A percentile compares a stretch with the other conserved stretches of the same genome.
Conservation (phyloP, 2,113 vertebrate genomes). For the Coptodon rendalli region DNA sequence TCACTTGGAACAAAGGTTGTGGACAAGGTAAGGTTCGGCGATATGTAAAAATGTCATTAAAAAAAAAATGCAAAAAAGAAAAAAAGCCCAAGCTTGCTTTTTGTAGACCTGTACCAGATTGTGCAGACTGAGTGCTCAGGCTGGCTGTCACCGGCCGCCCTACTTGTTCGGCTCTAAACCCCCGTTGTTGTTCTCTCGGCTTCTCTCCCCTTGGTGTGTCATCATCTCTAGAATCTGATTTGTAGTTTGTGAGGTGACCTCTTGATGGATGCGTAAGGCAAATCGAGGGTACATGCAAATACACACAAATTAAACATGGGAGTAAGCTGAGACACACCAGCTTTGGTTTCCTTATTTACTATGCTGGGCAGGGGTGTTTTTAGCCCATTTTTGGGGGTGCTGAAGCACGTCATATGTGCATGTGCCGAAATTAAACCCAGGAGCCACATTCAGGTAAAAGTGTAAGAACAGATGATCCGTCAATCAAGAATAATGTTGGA, state of each 20-base stretch:
- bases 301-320: slow-evolving; percentile 15
- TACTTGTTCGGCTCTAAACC: slow-evolving; percentile 98
- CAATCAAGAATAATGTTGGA: no score
- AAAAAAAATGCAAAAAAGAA: no score
- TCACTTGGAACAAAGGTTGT: slow-evolving; percentile 11
- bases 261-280: slow-evolving; percentile 99
- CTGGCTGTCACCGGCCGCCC: slow-evolving; percentile 83
- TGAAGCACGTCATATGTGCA: no score
- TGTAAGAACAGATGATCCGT: no score
- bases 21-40: not conserved
- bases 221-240: slow-evolving; percentile 99
- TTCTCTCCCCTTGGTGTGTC: slow-evolving; percentile 99
- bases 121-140: slow-evolving; percentile 82
- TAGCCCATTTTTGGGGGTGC: no score
- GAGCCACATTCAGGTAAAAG: no score
- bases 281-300: slow-evolving; percentile 86
- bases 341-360: slow-evolving; percentile 67
- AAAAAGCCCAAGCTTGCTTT: slow-evolving; percentile 60
- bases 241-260: slow-evolving; percentile 99
- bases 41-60: no score
- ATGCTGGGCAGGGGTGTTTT: slow-evolving; percentile 27
- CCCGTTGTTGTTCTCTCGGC: slow-evolving; percentile 97
- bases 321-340: slow-evolving; percentile 70
- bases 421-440: no score
- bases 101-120: slow-evolving; percentile 96